Base-by-base conservation (phyloP, 1,140 invertebrate species). In the Ceratina japonica region DNA sequence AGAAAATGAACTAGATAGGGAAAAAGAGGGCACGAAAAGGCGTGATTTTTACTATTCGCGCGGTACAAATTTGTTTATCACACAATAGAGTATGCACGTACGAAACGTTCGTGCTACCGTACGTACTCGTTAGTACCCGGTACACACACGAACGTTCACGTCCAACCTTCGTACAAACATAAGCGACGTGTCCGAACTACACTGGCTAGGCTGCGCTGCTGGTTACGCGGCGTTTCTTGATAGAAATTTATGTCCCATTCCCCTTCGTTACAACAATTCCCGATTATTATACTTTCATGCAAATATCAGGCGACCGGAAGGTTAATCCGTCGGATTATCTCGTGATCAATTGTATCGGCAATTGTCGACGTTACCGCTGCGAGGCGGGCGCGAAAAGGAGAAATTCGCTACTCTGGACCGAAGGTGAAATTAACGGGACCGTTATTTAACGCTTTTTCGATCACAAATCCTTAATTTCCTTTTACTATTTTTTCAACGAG, bases 41-140 rank as follows among this genome's bases (percentile, higher is more conserved):
- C 13, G 10, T 12, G 15, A 13, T 65, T 37, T 69, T 61, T 61
- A 5, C 16, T 3, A 3, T 20, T n/a, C 51, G 16, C 24, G 0
- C n/a, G 22, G 3, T 2, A 18, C 16, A 51, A 54, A 74, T 74
- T 54, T 63, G 12, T 18, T 73, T 74, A 37, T 74, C 13, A 27
- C 1, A 7, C 4, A 31, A 31, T 51, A 49, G 22, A 12, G 10
- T 63, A 73, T 49, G 49, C 51, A 63, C 27, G 62, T 18, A 31
- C 16, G 0, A 4, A 31, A 37, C 3, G 27, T 31, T 63, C 31
- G 31, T n/a, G 62, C 62, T 18, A 63, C 62, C 62, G 27, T 63
- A 37, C 16, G 18, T 37, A 18, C 1, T 4, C 12, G 52, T 10
- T 56, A 7, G 4, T 69, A 31, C 5, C 24, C 27, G n/a, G 5